Percentiles rank a stretch among this genome's conserved stretches.
phyloP scores from a whole-genome alignment of 1,140 invertebrate genomes.

The Bilobella aurantiaca region DNA sequence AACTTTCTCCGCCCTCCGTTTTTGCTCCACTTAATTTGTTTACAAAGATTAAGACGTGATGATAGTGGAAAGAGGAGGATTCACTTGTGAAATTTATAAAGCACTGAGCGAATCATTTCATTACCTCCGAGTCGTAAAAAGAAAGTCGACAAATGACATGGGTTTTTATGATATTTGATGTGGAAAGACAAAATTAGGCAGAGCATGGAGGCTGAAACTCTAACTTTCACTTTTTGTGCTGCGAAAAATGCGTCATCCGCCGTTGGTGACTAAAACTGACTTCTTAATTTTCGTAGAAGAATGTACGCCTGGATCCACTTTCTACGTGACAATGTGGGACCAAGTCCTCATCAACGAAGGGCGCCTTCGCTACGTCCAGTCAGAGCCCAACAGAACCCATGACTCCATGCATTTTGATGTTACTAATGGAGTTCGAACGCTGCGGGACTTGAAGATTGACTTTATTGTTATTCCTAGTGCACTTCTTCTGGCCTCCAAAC shows the following conservation, averaged over 20 bases:
- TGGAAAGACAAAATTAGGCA: too few relatives aligned
- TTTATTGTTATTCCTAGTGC: constrained; percentile 44
- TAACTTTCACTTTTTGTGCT: not conserved
- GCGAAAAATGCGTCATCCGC: too few relatives aligned
- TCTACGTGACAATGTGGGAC: constrained; percentile 40
- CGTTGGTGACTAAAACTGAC: too few relatives aligned
- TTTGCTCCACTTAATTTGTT: not conserved
- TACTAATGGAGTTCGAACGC: constrained; percentile 43
- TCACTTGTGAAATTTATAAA: too few relatives aligned
- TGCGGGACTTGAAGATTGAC: constrained; percentile 39
- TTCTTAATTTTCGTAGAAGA: not conserved
- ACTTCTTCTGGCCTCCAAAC: constrained; percentile 36
- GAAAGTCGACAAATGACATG: too few relatives aligned
- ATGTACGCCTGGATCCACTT: not conserved
- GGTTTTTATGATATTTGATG: too few relatives aligned
- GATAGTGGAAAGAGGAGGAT: not conserved
- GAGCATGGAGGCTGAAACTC: too few relatives aligned
- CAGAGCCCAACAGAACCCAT: constrained; percentile 36
- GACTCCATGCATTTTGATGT: constrained; percentile 47
- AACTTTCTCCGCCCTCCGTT: not conserved
- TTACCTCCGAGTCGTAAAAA: too few relatives aligned
- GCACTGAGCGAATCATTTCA: too few relatives aligned
- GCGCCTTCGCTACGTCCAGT: constrained; percentile 42
- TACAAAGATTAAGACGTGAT: constrained; percentile 4
- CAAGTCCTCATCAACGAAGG: constrained; percentile 44